Evolutionary conservation across 2,797 vertebrate species (phyloP).

Genomic region (Micropoecilia bifurca): DNA sequence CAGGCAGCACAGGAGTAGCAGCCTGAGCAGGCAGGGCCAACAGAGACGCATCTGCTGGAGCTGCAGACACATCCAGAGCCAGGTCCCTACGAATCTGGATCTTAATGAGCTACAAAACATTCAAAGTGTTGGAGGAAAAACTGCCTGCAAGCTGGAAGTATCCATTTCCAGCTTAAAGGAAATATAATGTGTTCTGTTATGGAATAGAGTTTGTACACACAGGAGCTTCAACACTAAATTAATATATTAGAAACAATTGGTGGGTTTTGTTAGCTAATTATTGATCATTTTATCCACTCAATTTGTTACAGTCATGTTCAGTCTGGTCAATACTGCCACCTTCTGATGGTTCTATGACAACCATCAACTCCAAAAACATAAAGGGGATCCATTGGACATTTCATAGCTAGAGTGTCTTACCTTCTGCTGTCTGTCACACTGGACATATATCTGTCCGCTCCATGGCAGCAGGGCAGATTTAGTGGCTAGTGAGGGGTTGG

Average conservation of each 20-base stretch:
- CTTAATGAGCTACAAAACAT: slow-evolving; percentile 83
- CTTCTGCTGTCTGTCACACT: slow-evolving; percentile 89
- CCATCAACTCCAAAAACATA: not conserved
- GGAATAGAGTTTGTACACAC: too few relatives aligned
- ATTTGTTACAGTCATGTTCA: not conserved
- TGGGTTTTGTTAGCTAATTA: not conserved
- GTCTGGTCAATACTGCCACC: not conserved
- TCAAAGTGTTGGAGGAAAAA: not conserved
- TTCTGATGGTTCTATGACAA: not conserved
- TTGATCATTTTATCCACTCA: not conserved
- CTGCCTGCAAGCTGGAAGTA: too few relatives aligned
- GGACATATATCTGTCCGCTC: slow-evolving; percentile 91
- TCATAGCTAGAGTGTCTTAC: slow-evolving; percentile 65
- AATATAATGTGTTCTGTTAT: not conserved
- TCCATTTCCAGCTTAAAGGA: not conserved
- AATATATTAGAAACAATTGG: not conserved
- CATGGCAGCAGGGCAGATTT: slow-evolving; percentile 88
- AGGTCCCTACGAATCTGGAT: slow-evolving; percentile 88
- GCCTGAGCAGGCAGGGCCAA: slow-evolving; percentile 70
- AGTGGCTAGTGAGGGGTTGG: slow-evolving; percentile 89
- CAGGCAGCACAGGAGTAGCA: slow-evolving; percentile 75
- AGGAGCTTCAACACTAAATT: not conserved
- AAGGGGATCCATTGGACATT: not conserved
- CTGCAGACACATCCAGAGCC: slow-evolving; percentile 68
- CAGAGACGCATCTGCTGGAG: slow-evolving; percentile 60